phyloP scores from a whole-genome alignment of 1,140 invertebrate genomes.

The Drosophila subpulchrella region DNA sequence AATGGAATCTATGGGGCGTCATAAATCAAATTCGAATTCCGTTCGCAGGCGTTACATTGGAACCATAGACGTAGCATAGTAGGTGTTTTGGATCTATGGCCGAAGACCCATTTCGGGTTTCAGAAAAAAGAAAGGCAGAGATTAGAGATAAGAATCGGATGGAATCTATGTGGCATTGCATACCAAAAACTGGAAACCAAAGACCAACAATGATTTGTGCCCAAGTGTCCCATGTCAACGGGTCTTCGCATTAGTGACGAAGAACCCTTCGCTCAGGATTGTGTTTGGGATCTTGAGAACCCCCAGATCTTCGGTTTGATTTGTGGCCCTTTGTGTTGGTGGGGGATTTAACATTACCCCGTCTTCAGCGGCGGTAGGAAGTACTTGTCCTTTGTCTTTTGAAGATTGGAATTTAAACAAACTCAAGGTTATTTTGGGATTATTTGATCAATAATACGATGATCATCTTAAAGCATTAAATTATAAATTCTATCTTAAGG shows the following conservation, averaged over 20 bases:
- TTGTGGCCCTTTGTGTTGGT: neutral
- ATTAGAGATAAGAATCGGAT: conserved; percentile 37
- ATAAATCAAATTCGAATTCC: conserved; percentile 39
- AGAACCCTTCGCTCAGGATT: neutral
- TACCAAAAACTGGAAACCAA: conserved; percentile 15
- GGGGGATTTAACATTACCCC: conserved; percentile 5
- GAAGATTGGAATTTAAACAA: neutral
- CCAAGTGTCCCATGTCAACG: conserved; percentile 18
- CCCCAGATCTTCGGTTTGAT: conserved; percentile 4
- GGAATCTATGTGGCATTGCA: conserved; percentile 15
- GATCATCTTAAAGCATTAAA: no score
- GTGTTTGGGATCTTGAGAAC: neutral
- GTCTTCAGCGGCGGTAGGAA: neutral
- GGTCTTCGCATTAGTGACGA: conserved; percentile 5
- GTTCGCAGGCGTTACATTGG: conserved; percentile 47
- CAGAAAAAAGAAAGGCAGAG: conserved; percentile 19
- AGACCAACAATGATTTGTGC: conserved; percentile 16
- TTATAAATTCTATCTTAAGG: no score
- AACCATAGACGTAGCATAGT: conserved; percentile 10
- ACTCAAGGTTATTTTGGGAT: neutral
- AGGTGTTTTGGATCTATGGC: neutral
- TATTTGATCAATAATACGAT: no score
- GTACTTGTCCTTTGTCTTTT: neutral
- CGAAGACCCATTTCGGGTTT: neutral
- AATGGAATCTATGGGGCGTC: conserved; percentile 30